phyloP scores from a whole-genome alignment of 2,797 vertebrate species.

The Arctocebus calabarensis region DNA sequence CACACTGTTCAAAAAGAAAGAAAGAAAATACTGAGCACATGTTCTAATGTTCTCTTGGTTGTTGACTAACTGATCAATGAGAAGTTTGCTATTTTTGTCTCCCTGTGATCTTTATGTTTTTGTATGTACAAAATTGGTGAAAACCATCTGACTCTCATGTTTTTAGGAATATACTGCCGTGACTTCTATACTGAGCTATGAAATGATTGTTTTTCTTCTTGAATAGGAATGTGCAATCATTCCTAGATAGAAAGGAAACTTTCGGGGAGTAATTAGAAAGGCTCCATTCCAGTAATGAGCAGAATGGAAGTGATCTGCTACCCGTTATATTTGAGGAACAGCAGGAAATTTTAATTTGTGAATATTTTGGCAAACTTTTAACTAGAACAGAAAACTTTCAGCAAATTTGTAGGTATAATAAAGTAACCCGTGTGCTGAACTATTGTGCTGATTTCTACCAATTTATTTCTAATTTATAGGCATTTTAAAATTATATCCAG shows the following conservation, averaged over 20 bases:
- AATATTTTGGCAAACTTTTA: constrained; percentile 73
- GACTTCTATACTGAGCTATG: constrained; percentile 4
- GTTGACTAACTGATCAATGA: neutral
- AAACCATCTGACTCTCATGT: neutral
- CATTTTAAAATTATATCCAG: constrained; percentile 78
- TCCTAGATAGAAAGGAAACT: neutral
- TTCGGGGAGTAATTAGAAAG: neutral
- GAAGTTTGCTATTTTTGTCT: neutral
- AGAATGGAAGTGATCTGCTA: neutral
- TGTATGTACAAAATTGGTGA: neutral
- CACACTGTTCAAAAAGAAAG: too few species aligned
- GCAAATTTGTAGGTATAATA: constrained; percentile 71
- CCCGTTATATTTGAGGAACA: constrained; percentile 46
- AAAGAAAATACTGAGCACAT: neutral
- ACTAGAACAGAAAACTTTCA: constrained; percentile 67
- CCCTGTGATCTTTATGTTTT: neutral
- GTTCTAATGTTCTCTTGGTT: neutral
- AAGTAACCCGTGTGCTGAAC: constrained; percentile 62
- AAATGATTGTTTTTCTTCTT: neutral
- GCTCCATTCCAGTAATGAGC: neutral
- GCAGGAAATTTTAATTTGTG: constrained; percentile 59
- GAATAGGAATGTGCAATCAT: neutral
- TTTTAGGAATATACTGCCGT: neutral
- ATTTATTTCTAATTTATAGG: constrained; percentile 84
- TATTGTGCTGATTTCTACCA: constrained; percentile 76